Evolutionary conservation across 2,888 invertebrate genomes (phyloP), one percentile per base, ranked within the genome.

Genomic region (Girardia tigrina): DNA sequence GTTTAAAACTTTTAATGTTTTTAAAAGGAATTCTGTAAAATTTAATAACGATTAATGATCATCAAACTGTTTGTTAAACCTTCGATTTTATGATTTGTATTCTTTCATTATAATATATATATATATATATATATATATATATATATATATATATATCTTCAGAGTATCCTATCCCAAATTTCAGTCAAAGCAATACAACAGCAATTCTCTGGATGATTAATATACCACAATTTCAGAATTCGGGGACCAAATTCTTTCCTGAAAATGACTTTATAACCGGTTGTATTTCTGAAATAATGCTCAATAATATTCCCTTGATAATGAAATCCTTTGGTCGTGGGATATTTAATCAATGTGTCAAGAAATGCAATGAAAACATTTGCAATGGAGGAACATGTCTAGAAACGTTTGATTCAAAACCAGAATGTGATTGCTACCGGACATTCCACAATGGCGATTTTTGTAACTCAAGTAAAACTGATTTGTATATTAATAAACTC

Each of bases 371-470:
- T n/a, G 23, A 56, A 12, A 56, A 56, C 23, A 4, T 16, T 6
- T 56, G 56, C 56, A 56, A 56, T 56, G 56, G n/a, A 56, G 56
- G 56, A 56, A 56, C n/a, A n/a, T 56, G 56, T 16, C n/a, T 56
- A 23, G 56, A 56, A n/a, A 56, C 56, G 2, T 56, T 56, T 56
- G 56, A 56, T 20, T 2, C n/a, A 2, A 8, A 20, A 16, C 56
- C 56, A 20, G 23, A 20, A 56, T 56, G 56, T 56, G 56, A 56
- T n/a, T 56, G 56, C 23, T 56, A 20, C 23, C 20, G 23, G n/a
- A 56, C 56, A 4, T 56, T 20, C n/a, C n/a, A 23, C n/a, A 56
- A 56, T 16, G 56, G 56, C 4, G 56, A 56, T n/a, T 56, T 56
- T 16, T 56, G 56, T n/a, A 56, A 56, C 23, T 56, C 56, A 2